These are phyloP conservation scores for Vultur gryphus DNA, from an alignment of 2,797 vertebrate species.

Conservation along the genomic window DNA sequence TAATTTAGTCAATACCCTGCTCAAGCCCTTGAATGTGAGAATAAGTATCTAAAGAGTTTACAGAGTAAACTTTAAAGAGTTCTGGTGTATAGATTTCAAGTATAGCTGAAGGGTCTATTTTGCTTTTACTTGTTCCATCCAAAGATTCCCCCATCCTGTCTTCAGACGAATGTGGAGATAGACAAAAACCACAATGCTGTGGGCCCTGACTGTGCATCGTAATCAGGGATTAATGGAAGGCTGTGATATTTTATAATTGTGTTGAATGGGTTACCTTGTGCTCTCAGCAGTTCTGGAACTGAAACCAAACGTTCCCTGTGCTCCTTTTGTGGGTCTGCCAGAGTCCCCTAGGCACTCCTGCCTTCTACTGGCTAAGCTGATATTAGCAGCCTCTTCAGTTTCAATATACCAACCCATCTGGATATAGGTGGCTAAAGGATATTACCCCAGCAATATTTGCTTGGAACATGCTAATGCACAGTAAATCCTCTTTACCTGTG, in stretches of 20 bases:
- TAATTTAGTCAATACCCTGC: neutral
- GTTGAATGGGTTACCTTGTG: neutral
- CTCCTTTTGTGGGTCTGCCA: neutral
- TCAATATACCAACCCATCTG: neutral
- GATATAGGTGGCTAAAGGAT: neutral
- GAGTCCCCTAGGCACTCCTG: conserved; percentile 51
- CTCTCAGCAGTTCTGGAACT: neutral
- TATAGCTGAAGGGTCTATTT: neutral
- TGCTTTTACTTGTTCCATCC: neutral
- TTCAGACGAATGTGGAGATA: neutral
- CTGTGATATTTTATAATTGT: neutral
- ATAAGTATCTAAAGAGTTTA: neutral
- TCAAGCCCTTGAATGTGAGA: neutral
- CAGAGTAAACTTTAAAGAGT: neutral
- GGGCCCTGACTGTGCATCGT: neutral
- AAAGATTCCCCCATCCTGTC: neutral
- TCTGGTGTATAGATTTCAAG: neutral
- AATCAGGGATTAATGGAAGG: neutral
- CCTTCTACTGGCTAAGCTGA: conserved; percentile 57
- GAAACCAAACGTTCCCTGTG: neutral
- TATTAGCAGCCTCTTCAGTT: conserved; percentile 22
- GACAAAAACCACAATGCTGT: neutral
- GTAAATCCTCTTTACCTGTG: neutral
- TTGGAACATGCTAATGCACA: neutral
- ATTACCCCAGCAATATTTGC: neutral